A percentile compares a stretch with the other conserved stretches of the same genome.
Evolutionary conservation across 1,140 invertebrate genomes (phyloP).

Genomic region (Polypedilum vanderplanki): DNA sequence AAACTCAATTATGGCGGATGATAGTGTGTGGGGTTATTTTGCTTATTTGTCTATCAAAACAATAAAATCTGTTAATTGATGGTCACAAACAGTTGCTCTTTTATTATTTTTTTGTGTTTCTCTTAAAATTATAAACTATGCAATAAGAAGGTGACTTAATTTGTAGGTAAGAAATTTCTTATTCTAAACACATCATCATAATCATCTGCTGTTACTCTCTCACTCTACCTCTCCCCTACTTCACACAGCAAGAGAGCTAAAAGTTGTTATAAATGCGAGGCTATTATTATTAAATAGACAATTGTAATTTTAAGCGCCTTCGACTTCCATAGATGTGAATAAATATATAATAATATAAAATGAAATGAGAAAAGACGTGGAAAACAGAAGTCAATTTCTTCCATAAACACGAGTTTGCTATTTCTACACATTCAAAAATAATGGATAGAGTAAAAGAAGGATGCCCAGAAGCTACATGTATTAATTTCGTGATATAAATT

Average conservation of each 20-base stretch:
- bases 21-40: not conserved
- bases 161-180: not conserved
- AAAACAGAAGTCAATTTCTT: constrained; percentile 5
- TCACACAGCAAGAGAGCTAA: not conserved
- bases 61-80: constrained; percentile 7
- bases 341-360: not conserved
- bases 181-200: constrained; percentile 18
- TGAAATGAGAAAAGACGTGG: not conserved
- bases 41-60: not conserved
- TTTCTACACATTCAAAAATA: not conserved
- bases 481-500: constrained; percentile 19
- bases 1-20: not conserved
- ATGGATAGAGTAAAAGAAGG: not conserved
- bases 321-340: not conserved
- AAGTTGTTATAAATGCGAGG: not conserved
- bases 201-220: not conserved
- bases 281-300: constrained; percentile 20
- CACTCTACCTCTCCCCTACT: no score
- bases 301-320: constrained; percentile 13
- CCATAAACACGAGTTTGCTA: constrained; percentile 7
- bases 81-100: not conserved
- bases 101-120: not conserved
- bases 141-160: not conserved
- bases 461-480: constrained; percentile 4
- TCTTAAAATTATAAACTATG: not conserved